Evolutionary conservation across 1,140 invertebrate genomes (phyloP).

Genomic region (Drosophila ogumai): DNA sequence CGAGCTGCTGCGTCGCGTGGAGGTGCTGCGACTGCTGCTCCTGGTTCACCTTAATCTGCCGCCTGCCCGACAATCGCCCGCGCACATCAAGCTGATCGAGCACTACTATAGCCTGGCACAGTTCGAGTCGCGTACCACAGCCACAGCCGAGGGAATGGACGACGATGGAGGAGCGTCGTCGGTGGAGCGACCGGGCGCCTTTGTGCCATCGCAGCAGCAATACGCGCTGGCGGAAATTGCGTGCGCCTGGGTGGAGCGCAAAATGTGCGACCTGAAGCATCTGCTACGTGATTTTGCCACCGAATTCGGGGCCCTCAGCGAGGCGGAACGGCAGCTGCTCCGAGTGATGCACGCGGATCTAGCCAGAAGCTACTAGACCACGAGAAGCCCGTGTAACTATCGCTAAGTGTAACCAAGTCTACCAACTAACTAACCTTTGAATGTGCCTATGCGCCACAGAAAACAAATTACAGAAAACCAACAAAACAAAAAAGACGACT

Average conservation of each 20-base stretch:
- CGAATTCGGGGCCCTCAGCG: conserved; percentile 59
- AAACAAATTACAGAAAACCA: not conserved
- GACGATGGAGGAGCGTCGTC: conserved; percentile 35
- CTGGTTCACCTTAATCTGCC: conserved; percentile 75
- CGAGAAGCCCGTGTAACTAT: conserved; percentile 26
- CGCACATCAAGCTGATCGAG: conserved; percentile 83
- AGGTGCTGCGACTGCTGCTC: conserved; percentile 73
- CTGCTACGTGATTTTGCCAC: conserved; percentile 55
- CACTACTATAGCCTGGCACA: conserved; percentile 71
- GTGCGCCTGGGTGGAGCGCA: conserved; percentile 67
- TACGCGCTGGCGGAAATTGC: conserved; percentile 72
- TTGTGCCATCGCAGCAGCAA: conserved; percentile 66
- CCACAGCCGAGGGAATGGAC: not conserved
- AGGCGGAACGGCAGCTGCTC: conserved; percentile 54
- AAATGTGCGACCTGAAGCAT: conserved; percentile 70
- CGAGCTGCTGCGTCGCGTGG: conserved; percentile 67
- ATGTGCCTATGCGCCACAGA: conserved; percentile 36
- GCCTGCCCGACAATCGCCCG: conserved; percentile 77
- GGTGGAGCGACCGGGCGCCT: conserved; percentile 60
- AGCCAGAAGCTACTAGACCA: conserved; percentile 52
- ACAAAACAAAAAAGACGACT: conserved; percentile 1
- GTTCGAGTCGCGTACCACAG: conserved; percentile 27
- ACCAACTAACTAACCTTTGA: conserved; percentile 53
- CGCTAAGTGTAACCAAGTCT: conserved; percentile 51
- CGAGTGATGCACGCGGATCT: conserved; percentile 51